A percentile compares a stretch with the other conserved stretches of the same genome.
Evolutionary conservation across 2,113 vertebrate species (phyloP).

Genomic region (Pteropus alecto): DNA sequence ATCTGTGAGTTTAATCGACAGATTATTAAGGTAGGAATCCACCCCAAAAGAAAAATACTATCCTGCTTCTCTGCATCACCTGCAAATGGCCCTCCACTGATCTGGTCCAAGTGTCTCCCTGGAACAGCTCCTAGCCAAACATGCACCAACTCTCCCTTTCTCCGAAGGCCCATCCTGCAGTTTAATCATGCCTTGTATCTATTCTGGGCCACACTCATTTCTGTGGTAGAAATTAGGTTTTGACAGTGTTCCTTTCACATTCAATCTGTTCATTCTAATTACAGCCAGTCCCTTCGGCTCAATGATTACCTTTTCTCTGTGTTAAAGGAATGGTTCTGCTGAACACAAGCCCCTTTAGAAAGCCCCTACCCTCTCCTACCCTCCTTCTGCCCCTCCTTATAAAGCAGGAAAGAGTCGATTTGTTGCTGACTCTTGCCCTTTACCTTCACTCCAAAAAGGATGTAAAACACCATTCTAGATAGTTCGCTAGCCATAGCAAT

Average conservation of each 20-base stretch:
- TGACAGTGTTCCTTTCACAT: conserved; percentile 23
- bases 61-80: not conserved
- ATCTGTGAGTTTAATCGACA: not conserved
- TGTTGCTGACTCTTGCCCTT: not conserved
- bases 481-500: not conserved
- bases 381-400: not conserved
- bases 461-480: not conserved
- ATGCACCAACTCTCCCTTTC: not conserved
- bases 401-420: not conserved
- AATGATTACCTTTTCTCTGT: not conserved
- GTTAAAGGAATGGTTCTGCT: not conserved
- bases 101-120: not conserved
- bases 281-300: not conserved
- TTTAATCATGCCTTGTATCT: not conserved
- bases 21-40: not conserved
- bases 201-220: conserved; percentile 2
- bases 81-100: not conserved
- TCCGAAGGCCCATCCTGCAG: not conserved
- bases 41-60: too few relatives aligned
- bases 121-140: not conserved
- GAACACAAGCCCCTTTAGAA: not conserved
- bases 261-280: conserved; percentile 31
- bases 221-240: conserved; percentile 6
- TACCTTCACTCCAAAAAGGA: not conserved
- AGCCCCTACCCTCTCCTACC: not conserved